Evolutionary conservation across 23 tunicate genomes (phyloP), one percentile per base, ranked within the genome.

Genomic region (Trididemnum miniatum): DNA sequence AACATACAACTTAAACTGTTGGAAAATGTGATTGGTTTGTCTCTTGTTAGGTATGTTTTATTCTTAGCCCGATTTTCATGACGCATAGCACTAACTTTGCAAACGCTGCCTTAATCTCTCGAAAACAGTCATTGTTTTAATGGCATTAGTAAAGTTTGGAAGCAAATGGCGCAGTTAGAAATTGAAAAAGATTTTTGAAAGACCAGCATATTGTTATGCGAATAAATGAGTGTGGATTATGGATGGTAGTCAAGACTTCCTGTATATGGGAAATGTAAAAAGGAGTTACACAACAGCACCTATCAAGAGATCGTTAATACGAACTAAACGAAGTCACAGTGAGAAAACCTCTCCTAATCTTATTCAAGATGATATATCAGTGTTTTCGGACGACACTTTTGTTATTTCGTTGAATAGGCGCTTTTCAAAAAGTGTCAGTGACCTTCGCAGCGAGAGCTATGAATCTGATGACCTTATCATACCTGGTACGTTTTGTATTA

Each of bases 251-350:
- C 26, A 62, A 24, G 67, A 62, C 26, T 62, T 62, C n/a, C 5
- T 62, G 23, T 62, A 12, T 62, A 22, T 62, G 67, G 67, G 67
- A 4, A 62, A 22, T 62, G 67, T 62, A 22, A 62, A 62, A 62
- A 22, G 67, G n/a, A 62, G 29, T n/a, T 44, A 44, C 15, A 62
- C 26, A 26, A 12, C 26, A 20, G 67, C 28, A 12, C 67, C 67
- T 24, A 26, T 62, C 15, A 62, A 24, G n/a, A 62, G n/a, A n/a
- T 20, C 26, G 67, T 3, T 62, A 20, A 20, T 5, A 12, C 26
- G 67, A 24, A 20, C 15, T 24, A 18, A 22, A 3, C 15, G 67
- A n/a, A 62, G 67, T 26, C 67, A 62, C 67, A 62, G 67, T 26
- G 67, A 62, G n/a, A 62, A 62, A 26, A 62, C 67, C 15, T 62